These are phyloP conservation scores for Cydia splendana DNA, from an alignment of 1,140 invertebrate species.

Conservation along the genomic window DNA sequence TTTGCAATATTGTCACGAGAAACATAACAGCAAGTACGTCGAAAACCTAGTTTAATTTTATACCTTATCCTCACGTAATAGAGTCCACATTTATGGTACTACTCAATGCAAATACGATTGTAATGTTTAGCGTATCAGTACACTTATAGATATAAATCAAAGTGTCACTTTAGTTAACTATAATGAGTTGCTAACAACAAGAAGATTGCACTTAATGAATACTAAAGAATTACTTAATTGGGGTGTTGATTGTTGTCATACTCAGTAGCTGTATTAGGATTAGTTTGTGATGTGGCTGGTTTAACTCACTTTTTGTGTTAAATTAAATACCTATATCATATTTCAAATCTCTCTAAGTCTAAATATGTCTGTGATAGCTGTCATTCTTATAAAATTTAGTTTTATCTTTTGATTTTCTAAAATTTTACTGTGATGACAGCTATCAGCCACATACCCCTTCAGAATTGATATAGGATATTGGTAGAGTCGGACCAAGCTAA, in stretches of 20 bases:
- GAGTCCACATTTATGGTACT: background rate
- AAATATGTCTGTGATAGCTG: no score
- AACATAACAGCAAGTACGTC: background rate
- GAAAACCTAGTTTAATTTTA: background rate
- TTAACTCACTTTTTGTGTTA: background rate
- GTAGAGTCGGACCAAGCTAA: no score
- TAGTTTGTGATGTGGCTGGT: background rate
- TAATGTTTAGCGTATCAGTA: background rate
- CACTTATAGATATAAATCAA: slow-evolving; percentile 5
- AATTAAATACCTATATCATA: background rate
- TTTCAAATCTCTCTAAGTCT: no score
- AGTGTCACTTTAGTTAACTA: slow-evolving; percentile 11
- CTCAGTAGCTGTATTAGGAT: background rate
- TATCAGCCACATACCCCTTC: no score
- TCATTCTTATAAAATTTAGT: no score
- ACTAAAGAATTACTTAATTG: slow-evolving; percentile 8
- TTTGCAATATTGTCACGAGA: background rate
- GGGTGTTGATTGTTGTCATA: slow-evolving; percentile 7
- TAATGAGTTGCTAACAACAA: slow-evolving; percentile 4
- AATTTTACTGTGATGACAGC: no score
- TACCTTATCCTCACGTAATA: background rate
- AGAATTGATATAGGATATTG: no score
- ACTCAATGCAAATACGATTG: background rate
- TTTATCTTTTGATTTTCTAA: no score
- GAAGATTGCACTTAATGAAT: background rate